Evolutionary conservation across 2,888 invertebrate species (phyloP).

Genomic region (Coremacera marginata): DNA sequence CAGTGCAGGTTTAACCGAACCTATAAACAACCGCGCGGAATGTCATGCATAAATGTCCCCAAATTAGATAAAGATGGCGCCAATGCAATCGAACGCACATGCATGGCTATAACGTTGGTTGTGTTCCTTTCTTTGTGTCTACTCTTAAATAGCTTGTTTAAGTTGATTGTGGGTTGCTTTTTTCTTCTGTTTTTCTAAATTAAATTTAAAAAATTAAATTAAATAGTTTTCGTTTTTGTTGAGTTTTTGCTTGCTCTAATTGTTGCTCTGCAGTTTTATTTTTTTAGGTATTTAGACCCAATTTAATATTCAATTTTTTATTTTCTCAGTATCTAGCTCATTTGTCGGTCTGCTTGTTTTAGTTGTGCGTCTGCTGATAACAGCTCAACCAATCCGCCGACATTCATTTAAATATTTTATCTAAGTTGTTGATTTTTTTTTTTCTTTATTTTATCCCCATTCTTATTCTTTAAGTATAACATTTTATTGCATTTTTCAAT

Average conservation of each 20-base stretch:
- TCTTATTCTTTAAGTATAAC: too few species aligned
- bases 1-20: slow-evolving; percentile 68
- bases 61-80: slow-evolving; percentile 69
- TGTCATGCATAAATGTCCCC: slow-evolving; percentile 70
- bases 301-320: background rate
- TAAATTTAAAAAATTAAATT: background rate
- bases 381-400: background rate
- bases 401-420: slow-evolving; percentile 29
- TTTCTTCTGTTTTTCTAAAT: slow-evolving; percentile 9
- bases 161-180: background rate
- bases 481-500: too few species aligned
- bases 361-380: slow-evolving; percentile 5
- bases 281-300: background rate
- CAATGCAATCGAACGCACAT: slow-evolving; percentile 49
- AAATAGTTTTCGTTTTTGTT: slow-evolving; percentile 31
- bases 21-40: slow-evolving; percentile 69
- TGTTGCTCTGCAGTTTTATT: background rate
- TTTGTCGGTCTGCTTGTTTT: slow-evolving; percentile 20
- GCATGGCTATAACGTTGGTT: background rate
- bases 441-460: too few species aligned
- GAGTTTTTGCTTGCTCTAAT: background rate
- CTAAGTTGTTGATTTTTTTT: background rate
- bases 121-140: background rate
- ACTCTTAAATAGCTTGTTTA: background rate
- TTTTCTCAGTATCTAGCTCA: background rate